Conservation (phyloP, 1,140 invertebrate genomes). For the Pachypsylla venusta region DNA sequence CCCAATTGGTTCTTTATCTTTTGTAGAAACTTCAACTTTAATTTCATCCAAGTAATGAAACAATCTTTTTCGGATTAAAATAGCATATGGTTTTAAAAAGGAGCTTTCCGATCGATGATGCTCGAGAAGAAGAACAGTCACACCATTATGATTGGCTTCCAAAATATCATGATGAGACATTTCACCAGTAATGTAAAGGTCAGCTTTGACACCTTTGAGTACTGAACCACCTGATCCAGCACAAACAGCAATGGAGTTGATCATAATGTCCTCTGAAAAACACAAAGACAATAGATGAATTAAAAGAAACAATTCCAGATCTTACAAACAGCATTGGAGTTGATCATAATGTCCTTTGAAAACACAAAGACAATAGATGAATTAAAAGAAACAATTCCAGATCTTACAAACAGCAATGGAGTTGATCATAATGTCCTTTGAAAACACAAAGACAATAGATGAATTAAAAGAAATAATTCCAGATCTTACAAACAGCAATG, state of each 20-base stretch:
- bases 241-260: slow-evolving; percentile 61
- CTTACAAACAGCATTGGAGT: too few relatives aligned
- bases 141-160: slow-evolving; percentile 61
- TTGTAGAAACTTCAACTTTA: slow-evolving; percentile 48
- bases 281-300: not conserved
- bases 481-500: too few relatives aligned
- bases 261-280: slow-evolving; percentile 20
- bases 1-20: slow-evolving; percentile 48
- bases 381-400: too few relatives aligned
- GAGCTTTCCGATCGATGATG: slow-evolving; percentile 92
- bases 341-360: too few relatives aligned
- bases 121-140: slow-evolving; percentile 75
- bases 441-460: too few relatives aligned
- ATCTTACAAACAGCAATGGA: too few relatives aligned
- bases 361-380: too few relatives aligned
- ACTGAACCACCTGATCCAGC: slow-evolving; percentile 75
- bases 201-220: slow-evolving; percentile 49
- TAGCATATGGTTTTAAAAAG: slow-evolving; percentile 45
- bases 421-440: too few relatives aligned
- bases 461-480: too few relatives aligned
- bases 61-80: slow-evolving; percentile 35
- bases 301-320: too few relatives aligned
- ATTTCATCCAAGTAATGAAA: slow-evolving; percentile 35
- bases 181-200: slow-evolving; percentile 82
- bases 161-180: slow-evolving; percentile 92